A percentile compares a stretch with the other conserved stretches of the same genome.
Evolutionary conservation across 1,140 invertebrate species (phyloP).

Genomic region (Danaus melanippus): DNA sequence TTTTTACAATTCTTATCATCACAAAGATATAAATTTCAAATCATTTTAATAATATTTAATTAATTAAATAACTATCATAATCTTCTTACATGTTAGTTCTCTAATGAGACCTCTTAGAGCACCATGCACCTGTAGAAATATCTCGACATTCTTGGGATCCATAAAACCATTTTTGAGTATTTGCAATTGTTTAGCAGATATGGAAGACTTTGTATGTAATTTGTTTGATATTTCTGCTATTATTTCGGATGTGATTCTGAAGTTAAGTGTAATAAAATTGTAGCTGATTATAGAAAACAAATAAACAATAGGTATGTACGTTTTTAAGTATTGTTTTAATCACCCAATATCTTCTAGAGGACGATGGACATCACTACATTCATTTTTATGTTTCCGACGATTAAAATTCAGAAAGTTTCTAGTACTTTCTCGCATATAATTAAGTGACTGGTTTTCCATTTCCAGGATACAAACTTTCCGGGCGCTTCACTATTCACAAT

Average conservation of each 20-base stretch:
- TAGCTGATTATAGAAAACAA: not conserved
- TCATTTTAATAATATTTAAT: no score
- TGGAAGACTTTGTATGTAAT: slow-evolving; percentile 41
- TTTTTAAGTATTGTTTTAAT: not conserved
- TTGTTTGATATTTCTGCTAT: slow-evolving; percentile 36
- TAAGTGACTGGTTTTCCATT: slow-evolving; percentile 36
- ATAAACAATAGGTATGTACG: not conserved
- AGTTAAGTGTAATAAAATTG: slow-evolving; percentile 18
- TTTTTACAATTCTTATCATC: no score
- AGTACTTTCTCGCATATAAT: slow-evolving; percentile 37
- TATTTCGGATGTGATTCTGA: slow-evolving; percentile 31
- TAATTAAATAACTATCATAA: no score
- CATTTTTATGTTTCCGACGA: slow-evolving; percentile 31
- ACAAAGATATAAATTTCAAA: no score
- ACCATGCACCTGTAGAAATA: slow-evolving; percentile 55
- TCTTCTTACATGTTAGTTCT: slow-evolving; percentile 52
- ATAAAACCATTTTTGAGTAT: slow-evolving; percentile 57
- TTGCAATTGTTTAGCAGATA: slow-evolving; percentile 35
- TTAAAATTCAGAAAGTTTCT: slow-evolving; percentile 33
- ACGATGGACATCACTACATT: slow-evolving; percentile 30
- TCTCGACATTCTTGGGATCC: slow-evolving; percentile 39
- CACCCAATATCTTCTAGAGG: slow-evolving; percentile 29
- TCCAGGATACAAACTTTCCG: not conserved
- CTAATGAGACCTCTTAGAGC: slow-evolving; percentile 58
- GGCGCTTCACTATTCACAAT: no score